Conservation (phyloP, 2,797 vertebrate genomes). For the Sebastiscus tertius region DNA sequence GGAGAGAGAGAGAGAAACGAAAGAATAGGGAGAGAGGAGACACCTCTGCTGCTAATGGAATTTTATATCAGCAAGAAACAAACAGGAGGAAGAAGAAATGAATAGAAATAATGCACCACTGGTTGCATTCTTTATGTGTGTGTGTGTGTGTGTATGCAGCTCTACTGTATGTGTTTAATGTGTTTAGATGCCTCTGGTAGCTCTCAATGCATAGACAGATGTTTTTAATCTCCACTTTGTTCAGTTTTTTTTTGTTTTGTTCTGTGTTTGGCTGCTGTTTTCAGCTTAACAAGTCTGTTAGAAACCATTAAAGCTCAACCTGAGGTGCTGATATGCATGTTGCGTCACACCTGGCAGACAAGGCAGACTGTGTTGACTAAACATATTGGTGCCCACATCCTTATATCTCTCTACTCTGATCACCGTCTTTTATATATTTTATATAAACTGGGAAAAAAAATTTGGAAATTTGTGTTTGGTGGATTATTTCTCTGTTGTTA, state of each 20-base stretch:
- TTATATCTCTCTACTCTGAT: neutral
- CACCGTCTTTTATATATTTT: too few relatives aligned
- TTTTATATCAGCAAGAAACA: slow-evolving; percentile 33
- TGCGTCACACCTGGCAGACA: neutral
- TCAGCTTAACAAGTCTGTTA: neutral
- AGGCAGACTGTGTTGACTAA: neutral
- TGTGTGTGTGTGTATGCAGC: neutral
- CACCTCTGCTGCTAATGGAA: slow-evolving; percentile 14
- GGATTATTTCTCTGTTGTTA: too few relatives aligned
- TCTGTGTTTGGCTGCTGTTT: neutral
- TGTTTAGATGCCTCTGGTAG: neutral
- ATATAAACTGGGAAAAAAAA: too few relatives aligned
- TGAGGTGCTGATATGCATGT: neutral
- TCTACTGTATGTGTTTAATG: neutral
- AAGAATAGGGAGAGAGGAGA: neutral
- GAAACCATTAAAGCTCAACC: neutral
- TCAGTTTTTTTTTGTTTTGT: neutral
- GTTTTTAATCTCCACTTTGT: neutral
- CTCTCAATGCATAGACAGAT: neutral
- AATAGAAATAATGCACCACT: neutral
- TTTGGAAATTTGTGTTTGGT: too few relatives aligned
- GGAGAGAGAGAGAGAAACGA: neutral
- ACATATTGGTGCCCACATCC: neutral
- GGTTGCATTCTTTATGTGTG: neutral
- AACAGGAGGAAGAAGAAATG: slow-evolving; percentile 1